Evolutionary conservation across 2,797 vertebrate species (phyloP).

Genomic region (Sphenopsis melanotis): DNA sequence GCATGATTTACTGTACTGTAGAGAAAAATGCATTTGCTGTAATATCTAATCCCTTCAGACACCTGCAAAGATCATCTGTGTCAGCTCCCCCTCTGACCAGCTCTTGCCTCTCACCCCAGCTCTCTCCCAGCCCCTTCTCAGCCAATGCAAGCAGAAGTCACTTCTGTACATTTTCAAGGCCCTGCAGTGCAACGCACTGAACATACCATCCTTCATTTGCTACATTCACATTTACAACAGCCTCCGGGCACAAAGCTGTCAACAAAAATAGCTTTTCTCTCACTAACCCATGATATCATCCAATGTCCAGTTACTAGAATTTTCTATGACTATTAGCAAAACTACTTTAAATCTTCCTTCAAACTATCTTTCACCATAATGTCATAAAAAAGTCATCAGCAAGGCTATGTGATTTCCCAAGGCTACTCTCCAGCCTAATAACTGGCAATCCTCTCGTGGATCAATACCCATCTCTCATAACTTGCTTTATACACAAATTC

Average conservation of each 20-base stretch:
- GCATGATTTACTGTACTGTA: background rate
- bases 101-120: background rate
- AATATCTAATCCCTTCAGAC: background rate
- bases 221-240: background rate
- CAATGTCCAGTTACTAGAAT: background rate
- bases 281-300: background rate
- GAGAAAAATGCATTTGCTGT: background rate
- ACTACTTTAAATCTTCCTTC: constrained; percentile 5
- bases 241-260: background rate
- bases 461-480: background rate
- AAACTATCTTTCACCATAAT: background rate
- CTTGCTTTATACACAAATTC: background rate
- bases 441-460: background rate
- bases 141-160: background rate
- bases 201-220: background rate
- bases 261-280: constrained; percentile 4
- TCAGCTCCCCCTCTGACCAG: background rate
- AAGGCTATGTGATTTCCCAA: background rate
- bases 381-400: background rate
- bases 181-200: background rate
- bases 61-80: background rate
- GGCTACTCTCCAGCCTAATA: background rate
- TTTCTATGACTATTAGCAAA: constrained; percentile 8
- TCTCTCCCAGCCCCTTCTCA: background rate
- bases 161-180: background rate